phyloP scores from a whole-genome alignment of 2,888 invertebrate genomes.

The Spialia ferax region DNA sequence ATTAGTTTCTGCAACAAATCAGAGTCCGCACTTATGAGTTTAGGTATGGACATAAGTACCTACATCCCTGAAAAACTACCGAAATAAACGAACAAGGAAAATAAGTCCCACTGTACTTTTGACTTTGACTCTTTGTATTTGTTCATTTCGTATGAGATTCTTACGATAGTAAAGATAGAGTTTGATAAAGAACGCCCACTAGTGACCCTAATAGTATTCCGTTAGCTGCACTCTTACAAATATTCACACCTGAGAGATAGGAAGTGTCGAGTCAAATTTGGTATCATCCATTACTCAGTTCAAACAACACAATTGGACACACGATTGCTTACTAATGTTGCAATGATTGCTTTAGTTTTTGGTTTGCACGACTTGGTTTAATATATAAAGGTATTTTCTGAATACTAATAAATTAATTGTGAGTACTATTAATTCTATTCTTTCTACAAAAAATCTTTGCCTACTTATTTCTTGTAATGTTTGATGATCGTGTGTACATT shows the following conservation, averaged over 20 bases:
- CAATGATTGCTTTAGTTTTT: slow-evolving; percentile 4
- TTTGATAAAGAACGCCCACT: slow-evolving; percentile 49
- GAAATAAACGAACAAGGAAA: not conserved
- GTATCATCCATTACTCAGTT: slow-evolving; percentile 29
- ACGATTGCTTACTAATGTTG: slow-evolving; percentile 12
- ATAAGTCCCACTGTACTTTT: not conserved
- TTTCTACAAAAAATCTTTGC: too few relatives aligned
- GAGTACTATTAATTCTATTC: too few relatives aligned
- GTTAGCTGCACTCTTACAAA: slow-evolving; percentile 45
- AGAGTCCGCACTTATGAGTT: too few relatives aligned
- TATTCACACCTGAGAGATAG: slow-evolving; percentile 39
- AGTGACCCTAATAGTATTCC: slow-evolving; percentile 47
- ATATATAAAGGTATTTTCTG: too few relatives aligned
- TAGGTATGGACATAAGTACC: too few relatives aligned
- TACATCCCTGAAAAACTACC: too few relatives aligned
- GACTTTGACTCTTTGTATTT: not conserved
- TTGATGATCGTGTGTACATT: too few relatives aligned
- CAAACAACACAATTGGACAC: slow-evolving; percentile 19
- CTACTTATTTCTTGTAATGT: too few relatives aligned
- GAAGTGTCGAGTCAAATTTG: slow-evolving; percentile 27
- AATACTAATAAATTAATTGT: too few relatives aligned
- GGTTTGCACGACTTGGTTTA: not conserved
- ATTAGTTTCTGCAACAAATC: too few relatives aligned
- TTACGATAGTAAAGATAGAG: slow-evolving; percentile 44
- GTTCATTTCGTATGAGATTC: slow-evolving; percentile 28